These are phyloP conservation scores for Globodera rostochiensis DNA, from an alignment of 1,140 invertebrate species.

Conservation along the genomic window DNA sequence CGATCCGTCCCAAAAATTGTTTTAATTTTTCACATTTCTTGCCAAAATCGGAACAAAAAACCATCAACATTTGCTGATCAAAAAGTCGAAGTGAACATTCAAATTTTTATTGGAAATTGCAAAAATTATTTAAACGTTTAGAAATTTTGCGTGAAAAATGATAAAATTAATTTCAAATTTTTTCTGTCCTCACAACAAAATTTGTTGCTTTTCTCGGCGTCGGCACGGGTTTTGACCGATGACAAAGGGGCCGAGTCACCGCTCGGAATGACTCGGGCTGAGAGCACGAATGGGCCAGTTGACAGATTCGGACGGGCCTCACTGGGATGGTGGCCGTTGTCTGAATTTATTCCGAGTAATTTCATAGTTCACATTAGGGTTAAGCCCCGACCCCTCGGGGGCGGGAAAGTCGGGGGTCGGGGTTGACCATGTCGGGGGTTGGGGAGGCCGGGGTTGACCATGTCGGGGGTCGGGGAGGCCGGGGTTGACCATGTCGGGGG, in stretches of 20 bases:
- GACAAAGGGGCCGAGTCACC: neutral
- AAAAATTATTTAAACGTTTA: neutral
- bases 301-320: neutral
- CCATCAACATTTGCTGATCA: neutral
- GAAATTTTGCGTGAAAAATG: neutral
- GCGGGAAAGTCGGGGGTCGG: too few relatives aligned
- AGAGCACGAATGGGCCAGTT: slow-evolving; percentile 5
- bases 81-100: neutral
- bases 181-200: neutral
- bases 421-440: too few relatives aligned
- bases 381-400: too few relatives aligned
- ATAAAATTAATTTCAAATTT: neutral
- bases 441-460: too few relatives aligned
- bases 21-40: neutral
- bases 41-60: neutral
- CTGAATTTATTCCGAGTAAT: neutral
- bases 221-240: neutral
- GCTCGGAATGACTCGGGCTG: neutral
- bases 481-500: too few relatives aligned
- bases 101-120: neutral
- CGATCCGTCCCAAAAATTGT: too few relatives aligned
- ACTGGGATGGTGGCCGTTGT: neutral
- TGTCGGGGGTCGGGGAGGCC: too few relatives aligned
- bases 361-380: neutral
- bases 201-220: neutral